These are phyloP conservation scores for Sorex maritimensis DNA, from an alignment of 2,797 vertebrate species.

Conservation along the genomic window DNA sequence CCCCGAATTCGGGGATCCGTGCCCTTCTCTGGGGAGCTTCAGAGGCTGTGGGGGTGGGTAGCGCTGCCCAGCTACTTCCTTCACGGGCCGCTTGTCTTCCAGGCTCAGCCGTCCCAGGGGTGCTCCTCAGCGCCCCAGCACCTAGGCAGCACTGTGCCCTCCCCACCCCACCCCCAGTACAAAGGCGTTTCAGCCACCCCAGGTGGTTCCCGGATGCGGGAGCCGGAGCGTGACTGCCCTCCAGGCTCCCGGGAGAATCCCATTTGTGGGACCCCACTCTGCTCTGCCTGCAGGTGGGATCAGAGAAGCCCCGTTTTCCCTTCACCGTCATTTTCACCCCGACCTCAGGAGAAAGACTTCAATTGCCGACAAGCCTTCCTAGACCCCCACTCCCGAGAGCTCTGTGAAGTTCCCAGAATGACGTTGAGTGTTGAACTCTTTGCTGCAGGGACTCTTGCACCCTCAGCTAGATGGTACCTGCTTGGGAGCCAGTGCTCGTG, in stretches of 20 bases:
- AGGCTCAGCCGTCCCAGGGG: background rate
- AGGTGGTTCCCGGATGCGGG: background rate
- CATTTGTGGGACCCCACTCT: conserved; percentile 7
- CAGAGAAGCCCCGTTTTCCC: background rate
- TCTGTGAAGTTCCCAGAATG: conserved; percentile 38
- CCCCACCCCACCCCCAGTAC: background rate
- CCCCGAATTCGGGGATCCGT: background rate
- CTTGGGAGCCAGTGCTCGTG: too few species aligned
- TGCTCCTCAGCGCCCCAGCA: background rate
- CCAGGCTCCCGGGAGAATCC: background rate
- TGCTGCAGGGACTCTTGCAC: background rate
- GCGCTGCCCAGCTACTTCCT: too few species aligned
- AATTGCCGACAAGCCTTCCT: background rate
- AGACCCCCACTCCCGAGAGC: background rate
- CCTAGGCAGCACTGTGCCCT: background rate
- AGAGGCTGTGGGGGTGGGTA: background rate
- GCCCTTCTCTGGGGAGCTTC: background rate
- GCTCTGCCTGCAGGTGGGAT: background rate
- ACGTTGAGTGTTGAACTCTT: conserved; percentile 9
- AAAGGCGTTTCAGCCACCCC: background rate
- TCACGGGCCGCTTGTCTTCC: background rate
- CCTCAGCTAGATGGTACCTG: too few species aligned
- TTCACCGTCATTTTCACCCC: background rate
- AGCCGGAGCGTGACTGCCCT: conserved; percentile 8
- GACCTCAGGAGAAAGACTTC: background rate